Base-by-base conservation (phyloP, 1,140 invertebrate genomes). In the Ericerus pela region DNA sequence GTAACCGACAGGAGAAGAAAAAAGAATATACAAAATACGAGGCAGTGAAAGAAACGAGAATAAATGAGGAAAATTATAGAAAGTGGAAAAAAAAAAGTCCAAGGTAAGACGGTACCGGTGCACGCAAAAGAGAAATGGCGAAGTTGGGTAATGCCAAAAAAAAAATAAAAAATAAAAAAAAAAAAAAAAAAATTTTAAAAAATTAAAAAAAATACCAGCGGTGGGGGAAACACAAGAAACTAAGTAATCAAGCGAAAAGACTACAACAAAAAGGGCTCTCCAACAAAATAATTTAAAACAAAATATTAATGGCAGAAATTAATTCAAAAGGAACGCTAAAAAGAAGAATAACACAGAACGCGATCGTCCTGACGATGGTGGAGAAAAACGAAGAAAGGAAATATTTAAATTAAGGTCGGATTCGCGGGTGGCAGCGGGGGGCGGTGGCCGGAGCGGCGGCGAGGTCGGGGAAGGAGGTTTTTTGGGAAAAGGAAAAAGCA, bases 251-350 rank as follows among this genome's bases (percentile, higher is more conserved):
- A 47, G 41, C 41, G 41, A 24, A 47, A n/a, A 47, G 41, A 47
- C 20, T 47, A 47, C 10, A 47, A 47, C 41, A 47, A 47, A 47
- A 47, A 47, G 41, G 41, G 41, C 41, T 47, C 41, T 47, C 16
- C 41, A 24, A 24, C 16, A 47, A 47, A 47, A 47, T 47, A 47
- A 47, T 47, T 47, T 47, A 47, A 47, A 47, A 47, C 41, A 47
- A 47, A 47, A 47, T 47, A 47, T 47, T 47, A 47, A 47, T 47
- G 41, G 41, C 41, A 47, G 41, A 47, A 47, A 47, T 47, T 47
- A 47, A 47, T 47, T 47, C 26, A 47, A 47, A 47, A 47, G 41
- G 20, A 47, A 24, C 41, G 41, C 41, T 47, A 5, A 47, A 47
- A 22, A 47, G 22, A 47, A 47, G 41, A 24, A 47, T 47, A 47